These are phyloP conservation scores for Halcyon malimbica DNA, from an alignment of 2,113 vertebrate genomes.

Conservation along the genomic window DNA sequence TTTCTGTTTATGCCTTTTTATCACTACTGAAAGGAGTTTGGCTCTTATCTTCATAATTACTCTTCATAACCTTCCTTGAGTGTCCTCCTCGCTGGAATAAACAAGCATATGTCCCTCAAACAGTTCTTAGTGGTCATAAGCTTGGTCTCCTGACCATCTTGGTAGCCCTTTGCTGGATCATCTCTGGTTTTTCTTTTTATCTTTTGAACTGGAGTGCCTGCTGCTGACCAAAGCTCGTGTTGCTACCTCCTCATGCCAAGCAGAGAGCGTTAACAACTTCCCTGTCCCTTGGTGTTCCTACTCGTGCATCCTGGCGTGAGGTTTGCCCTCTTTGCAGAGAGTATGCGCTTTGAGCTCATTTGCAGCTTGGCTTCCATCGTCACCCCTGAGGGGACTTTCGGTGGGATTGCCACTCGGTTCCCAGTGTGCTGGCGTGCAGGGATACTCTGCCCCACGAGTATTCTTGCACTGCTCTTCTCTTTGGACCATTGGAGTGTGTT, in stretches of 20 bases:
- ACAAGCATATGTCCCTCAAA: background rate
- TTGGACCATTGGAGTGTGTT: background rate
- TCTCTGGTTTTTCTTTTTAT: background rate
- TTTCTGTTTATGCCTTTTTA: background rate
- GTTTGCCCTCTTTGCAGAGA: background rate
- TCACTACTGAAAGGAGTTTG: background rate
- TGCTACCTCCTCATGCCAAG: background rate
- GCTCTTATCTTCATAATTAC: background rate
- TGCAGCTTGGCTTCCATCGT: background rate
- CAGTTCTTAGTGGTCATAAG: background rate
- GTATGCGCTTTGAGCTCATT: no score
- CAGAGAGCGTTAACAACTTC: background rate
- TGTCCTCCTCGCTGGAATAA: background rate
- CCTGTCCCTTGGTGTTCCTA: background rate
- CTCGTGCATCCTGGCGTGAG: accelerated
- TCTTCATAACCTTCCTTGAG: background rate
- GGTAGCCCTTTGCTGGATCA: background rate
- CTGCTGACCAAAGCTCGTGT: background rate
- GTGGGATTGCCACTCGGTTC: background rate
- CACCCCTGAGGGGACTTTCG: background rate
- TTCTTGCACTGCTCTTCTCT: background rate
- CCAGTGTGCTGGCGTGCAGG: no score
- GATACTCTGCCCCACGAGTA: background rate
- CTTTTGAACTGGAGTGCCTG: background rate
- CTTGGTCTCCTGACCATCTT: background rate